Evolutionary conservation across 2,888 invertebrate species (phyloP).

Genomic region (Dynastes tityus): DNA sequence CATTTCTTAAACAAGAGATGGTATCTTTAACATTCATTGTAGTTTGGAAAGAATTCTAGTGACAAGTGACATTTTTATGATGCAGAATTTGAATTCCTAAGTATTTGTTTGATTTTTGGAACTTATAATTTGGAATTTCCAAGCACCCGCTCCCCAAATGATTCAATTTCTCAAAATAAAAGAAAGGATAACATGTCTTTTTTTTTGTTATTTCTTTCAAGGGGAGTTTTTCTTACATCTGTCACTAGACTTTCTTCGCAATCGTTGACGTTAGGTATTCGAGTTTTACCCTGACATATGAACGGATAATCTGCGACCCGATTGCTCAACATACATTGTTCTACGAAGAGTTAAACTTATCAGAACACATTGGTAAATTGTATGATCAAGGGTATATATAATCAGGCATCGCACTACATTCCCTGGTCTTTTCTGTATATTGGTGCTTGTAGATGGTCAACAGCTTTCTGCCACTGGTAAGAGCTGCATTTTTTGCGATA

Average conservation of each 20-base stretch:
- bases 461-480: too few relatives aligned
- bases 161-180: neutral
- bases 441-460: neutral
- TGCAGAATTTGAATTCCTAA: neutral
- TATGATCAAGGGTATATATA: neutral
- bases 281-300: constrained; percentile 97
- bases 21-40: neutral
- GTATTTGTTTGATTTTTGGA: neutral
- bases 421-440: neutral
- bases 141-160: constrained; percentile 50
- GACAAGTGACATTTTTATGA: neutral
- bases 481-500: neutral
- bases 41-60: constrained; percentile 13
- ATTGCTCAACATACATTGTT: constrained; percentile 84
- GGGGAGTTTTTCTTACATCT: constrained; percentile 82
- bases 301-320: constrained; percentile 95
- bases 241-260: constrained; percentile 91
- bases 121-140: constrained; percentile 9
- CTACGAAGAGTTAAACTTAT: constrained; percentile 71
- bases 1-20: too few relatives aligned
- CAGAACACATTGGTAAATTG: neutral
- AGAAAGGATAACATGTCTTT: neutral
- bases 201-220: neutral
- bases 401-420: constrained; percentile 24
- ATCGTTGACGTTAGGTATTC: constrained; percentile 96